A percentile compares a stretch with the other conserved stretches of the same genome.
Evolutionary conservation across 2,797 vertebrate genomes (phyloP).

Genomic region (Ceryle rudis): DNA sequence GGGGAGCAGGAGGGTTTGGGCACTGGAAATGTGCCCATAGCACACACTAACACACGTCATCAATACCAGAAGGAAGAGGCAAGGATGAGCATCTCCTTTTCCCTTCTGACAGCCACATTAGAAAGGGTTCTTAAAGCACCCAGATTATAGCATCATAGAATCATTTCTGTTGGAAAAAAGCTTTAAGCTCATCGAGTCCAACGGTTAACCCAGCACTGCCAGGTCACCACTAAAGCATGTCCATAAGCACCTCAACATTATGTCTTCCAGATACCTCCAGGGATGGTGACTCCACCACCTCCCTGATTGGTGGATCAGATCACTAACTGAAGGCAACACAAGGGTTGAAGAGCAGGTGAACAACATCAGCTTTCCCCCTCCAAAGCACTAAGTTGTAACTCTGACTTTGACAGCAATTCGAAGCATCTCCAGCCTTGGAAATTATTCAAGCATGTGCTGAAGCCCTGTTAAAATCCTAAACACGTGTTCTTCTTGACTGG

Average conservation of each 20-base stretch:
- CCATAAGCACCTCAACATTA: no score
- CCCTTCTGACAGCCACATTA: not conserved
- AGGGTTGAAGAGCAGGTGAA: not conserved
- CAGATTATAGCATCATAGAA: no score
- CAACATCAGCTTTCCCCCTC: not conserved
- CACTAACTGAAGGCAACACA: not conserved
- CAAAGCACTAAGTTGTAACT: not conserved
- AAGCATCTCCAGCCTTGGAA: not conserved
- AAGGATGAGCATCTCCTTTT: not conserved
- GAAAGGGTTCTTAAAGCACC: not conserved
- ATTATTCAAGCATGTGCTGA: not conserved
- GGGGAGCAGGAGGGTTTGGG: not conserved
- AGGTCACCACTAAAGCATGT: no score
- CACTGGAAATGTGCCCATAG: fast-evolving
- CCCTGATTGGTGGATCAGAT: no score
- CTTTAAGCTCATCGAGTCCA: no score
- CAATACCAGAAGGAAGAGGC: not conserved
- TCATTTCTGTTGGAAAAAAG: no score
- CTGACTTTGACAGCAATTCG: fast-evolving
- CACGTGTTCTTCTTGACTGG: not conserved
- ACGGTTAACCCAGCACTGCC: no score
- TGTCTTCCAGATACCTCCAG: no score
- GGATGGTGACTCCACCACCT: no score
- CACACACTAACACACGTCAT: fast-evolving
- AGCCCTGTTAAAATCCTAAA: not conserved